Evolutionary conservation across 2,888 invertebrate genomes (phyloP).

Genomic region (Drosophila anomalata): DNA sequence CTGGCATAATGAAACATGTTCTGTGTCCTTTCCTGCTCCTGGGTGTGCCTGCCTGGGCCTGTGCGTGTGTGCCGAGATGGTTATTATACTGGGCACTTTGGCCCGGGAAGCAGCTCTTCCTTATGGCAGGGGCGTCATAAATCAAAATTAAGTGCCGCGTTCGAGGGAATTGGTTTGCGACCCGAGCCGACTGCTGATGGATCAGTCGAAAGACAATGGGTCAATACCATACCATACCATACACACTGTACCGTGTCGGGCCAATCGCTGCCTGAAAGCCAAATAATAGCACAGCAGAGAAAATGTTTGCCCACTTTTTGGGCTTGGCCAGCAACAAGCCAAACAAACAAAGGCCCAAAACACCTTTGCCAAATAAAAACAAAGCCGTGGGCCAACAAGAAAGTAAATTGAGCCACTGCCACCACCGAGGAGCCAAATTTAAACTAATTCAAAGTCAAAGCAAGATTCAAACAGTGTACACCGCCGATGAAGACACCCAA

Average conservation of each 20-base stretch:
- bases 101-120: neutral
- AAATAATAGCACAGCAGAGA: neutral
- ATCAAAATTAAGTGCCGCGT: slow-evolving; percentile 16
- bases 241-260: neutral
- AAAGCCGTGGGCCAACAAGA: slow-evolving; percentile 9
- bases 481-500: slow-evolving; percentile 28
- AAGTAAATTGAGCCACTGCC: slow-evolving; percentile 55
- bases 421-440: slow-evolving; percentile 48
- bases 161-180: slow-evolving; percentile 8
- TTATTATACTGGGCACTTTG: neutral
- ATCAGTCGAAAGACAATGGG: neutral
- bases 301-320: slow-evolving; percentile 34
- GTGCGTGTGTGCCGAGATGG: slow-evolving; percentile 1
- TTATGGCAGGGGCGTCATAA: slow-evolving; percentile 5
- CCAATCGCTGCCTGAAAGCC: slow-evolving; percentile 1
- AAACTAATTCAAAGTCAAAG: slow-evolving; percentile 71
- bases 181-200: neutral
- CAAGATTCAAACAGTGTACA: slow-evolving; percentile 43
- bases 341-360: slow-evolving; percentile 28
- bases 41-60: slow-evolving; percentile 9
- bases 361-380: slow-evolving; percentile 34
- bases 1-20: neutral
- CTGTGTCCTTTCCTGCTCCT: neutral
- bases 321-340: slow-evolving; percentile 24
- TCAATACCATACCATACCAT: neutral